These are phyloP conservation scores for Urosaurus nigricauda DNA, from an alignment of 2,797 vertebrate genomes.

Conservation along the genomic window DNA sequence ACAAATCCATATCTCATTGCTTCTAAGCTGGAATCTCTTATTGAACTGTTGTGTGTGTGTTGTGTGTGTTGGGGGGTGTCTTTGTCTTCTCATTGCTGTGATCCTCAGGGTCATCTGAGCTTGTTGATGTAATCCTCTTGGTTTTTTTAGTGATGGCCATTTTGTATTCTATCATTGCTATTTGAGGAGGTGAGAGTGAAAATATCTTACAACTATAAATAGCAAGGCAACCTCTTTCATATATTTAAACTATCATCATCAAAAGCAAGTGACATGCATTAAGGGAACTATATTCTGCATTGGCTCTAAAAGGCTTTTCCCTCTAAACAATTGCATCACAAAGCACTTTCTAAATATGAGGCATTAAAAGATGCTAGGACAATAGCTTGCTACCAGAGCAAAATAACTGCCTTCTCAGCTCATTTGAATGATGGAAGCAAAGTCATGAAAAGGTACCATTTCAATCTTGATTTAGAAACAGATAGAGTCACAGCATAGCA, in stretches of 20 bases:
- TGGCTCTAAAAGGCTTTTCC: not conserved
- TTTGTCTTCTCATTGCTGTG: no score
- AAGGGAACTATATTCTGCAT: not conserved
- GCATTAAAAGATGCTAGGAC: slow-evolving; percentile 8
- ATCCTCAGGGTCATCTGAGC: not conserved
- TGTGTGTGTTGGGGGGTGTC: no score
- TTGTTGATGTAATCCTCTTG: not conserved
- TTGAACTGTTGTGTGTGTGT: no score
- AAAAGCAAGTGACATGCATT: not conserved
- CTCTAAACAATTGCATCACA: not conserved
- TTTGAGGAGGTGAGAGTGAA: not conserved
- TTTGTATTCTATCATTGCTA: not conserved
- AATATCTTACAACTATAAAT: not conserved
- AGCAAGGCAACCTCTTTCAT: not conserved
- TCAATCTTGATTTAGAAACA: slow-evolving; percentile 32
- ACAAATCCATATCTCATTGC: no score
- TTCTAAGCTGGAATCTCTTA: no score
- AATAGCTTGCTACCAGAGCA: not conserved
- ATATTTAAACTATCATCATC: not conserved
- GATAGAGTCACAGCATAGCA: slow-evolving; percentile 16
- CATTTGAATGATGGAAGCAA: slow-evolving; percentile 39
- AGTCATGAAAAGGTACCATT: slow-evolving; percentile 32
- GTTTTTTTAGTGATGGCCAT: not conserved
- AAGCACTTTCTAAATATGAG: slow-evolving; percentile 17
- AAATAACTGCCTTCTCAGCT: slow-evolving; percentile 33